phyloP scores from a whole-genome alignment of 2,888 invertebrate species.

The Hybos culiciformis region DNA sequence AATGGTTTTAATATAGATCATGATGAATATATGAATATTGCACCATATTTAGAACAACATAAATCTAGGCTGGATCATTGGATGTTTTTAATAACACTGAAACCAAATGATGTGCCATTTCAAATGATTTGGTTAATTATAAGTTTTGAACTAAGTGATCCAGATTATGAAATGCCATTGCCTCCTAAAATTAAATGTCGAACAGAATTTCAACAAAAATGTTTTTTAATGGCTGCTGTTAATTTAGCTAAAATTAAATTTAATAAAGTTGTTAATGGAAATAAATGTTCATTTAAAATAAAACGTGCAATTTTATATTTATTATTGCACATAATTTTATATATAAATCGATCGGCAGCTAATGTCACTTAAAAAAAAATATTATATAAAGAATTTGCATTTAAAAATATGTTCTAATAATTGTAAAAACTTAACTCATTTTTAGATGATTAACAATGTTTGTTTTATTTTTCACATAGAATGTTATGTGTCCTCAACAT shows the following conservation, averaged over 20 bases:
- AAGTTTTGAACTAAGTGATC: neutral
- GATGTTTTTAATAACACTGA: neutral
- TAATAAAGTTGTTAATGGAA: neutral
- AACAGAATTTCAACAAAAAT: neutral
- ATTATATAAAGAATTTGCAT: too few relatives aligned
- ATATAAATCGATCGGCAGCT: neutral
- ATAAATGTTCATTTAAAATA: constrained; percentile 1
- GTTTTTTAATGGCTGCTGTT: neutral
- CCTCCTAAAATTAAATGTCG: constrained; percentile 3
- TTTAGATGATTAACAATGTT: too few relatives aligned
- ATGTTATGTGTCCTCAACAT: too few relatives aligned
- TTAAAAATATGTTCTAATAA: too few relatives aligned
- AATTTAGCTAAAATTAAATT: neutral
- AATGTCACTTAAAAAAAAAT: too few relatives aligned
- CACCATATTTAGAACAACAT: neutral
- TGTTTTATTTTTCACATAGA: too few relatives aligned
- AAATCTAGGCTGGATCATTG: neutral
- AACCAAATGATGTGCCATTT: neutral
- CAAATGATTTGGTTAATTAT: neutral
- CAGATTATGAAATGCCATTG: neutral
- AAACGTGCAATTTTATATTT: constrained; percentile 3
- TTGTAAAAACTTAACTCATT: too few relatives aligned
- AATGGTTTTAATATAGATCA: neutral
- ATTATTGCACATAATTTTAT: neutral
- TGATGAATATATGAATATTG: neutral